A percentile compares a stretch with the other conserved stretches of the same genome.
phyloP scores from a whole-genome alignment of 2,113 vertebrate genomes.

The Trogon surrucura region DNA sequence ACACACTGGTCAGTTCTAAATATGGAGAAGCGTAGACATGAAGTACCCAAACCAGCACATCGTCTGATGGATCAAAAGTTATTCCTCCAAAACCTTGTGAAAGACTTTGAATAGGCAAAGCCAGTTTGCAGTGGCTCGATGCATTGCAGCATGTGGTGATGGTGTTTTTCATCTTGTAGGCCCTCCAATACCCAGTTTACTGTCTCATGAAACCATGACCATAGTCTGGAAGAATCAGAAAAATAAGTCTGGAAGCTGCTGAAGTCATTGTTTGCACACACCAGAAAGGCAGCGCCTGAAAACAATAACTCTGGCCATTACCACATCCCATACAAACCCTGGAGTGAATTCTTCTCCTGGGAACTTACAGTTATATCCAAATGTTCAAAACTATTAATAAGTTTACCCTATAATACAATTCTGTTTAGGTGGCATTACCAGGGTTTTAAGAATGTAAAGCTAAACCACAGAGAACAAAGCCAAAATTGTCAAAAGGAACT shows the following conservation, averaged over 20 bases:
- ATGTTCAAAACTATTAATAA: conserved; percentile 71
- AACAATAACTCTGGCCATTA: conserved; percentile 68
- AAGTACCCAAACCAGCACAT: background rate
- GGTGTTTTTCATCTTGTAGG: conserved; percentile 57
- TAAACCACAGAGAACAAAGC: conserved; percentile 55
- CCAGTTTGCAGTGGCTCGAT: background rate
- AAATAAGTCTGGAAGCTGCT: conserved; percentile 72
- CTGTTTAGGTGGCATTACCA: conserved; percentile 68
- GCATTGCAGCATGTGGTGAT: conserved; percentile 13
- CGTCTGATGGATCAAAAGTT: background rate
- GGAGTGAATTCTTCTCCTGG: conserved; percentile 73
- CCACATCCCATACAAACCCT: conserved; percentile 72
- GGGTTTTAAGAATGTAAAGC: conserved; percentile 44
- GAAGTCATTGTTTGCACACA: conserved; percentile 74
- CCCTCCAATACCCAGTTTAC: conserved; percentile 45
- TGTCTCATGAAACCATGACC: conserved; percentile 62
- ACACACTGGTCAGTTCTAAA: background rate
- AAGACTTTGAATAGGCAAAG: conserved; percentile 26
- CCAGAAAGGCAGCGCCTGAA: conserved; percentile 67
- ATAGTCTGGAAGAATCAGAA: conserved; percentile 66
- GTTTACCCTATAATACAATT: conserved; percentile 60
- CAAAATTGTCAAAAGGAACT: conserved; percentile 52
- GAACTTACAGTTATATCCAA: conserved; percentile 69
- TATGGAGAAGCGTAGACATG: background rate
- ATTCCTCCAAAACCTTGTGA: background rate